phyloP scores from a whole-genome alignment of 2,888 invertebrate genomes.

The Acholoe squamosa region DNA sequence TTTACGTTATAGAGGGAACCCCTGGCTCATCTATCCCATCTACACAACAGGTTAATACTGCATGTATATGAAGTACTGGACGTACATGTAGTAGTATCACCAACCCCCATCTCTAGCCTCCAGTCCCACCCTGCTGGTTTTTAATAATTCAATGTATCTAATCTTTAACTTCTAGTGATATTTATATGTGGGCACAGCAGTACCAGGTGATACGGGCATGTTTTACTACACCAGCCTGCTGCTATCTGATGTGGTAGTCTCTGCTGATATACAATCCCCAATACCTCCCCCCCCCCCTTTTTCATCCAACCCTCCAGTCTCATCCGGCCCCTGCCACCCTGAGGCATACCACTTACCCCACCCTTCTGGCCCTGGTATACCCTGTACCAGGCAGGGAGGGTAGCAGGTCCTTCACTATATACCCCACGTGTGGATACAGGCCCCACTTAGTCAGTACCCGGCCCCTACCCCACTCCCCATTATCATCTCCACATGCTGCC shows the following conservation, averaged over 20 bases:
- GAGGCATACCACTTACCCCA: background rate
- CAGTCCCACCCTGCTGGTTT: no score
- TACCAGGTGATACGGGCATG: conserved; percentile 12
- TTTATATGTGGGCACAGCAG: background rate
- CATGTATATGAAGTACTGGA: no score
- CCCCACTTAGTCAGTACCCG: background rate
- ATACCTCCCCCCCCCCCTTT: background rate
- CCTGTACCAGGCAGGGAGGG: conserved; percentile 17
- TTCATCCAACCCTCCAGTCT: background rate
- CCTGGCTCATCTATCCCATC: no score
- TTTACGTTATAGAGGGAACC: no score
- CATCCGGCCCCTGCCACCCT: background rate
- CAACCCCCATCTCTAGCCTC: no score
- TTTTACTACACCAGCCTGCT: background rate
- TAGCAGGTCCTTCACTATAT: background rate
- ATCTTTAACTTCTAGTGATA: background rate
- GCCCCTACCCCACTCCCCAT: background rate
- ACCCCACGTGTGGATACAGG: conserved; percentile 27
- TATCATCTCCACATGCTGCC: conserved; percentile 18
- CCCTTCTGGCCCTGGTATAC: background rate
- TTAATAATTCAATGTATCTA: conserved; percentile 1
- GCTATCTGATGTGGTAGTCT: background rate
- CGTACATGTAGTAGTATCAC: no score
- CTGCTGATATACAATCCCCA: background rate
- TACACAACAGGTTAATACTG: no score